These are phyloP conservation scores for Limnodromus scolopaceus DNA, from an alignment of 2,797 vertebrate genomes.

Conservation along the genomic window DNA sequence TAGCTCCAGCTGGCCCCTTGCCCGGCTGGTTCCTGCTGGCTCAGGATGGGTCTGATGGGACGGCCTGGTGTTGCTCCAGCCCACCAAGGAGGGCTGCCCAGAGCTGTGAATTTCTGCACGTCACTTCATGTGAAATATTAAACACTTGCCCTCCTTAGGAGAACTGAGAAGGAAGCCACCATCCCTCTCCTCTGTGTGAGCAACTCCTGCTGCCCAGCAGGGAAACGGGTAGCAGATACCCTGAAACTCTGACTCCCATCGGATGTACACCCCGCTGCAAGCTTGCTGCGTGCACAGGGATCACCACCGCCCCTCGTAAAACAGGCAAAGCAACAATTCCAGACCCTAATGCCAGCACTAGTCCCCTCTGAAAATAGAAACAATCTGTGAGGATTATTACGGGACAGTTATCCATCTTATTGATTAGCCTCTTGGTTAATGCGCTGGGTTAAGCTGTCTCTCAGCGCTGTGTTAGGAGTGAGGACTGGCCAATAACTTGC, in stretches of 20 bases:
- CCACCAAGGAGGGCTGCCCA: neutral
- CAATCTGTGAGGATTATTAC: conserved; percentile 43
- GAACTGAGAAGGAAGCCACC: neutral
- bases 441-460: conserved; percentile 38
- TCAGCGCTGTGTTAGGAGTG: neutral
- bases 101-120: neutral
- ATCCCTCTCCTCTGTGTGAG: neutral
- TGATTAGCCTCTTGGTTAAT: conserved; percentile 67
- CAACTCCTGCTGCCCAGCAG: neutral
- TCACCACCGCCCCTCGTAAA: neutral
- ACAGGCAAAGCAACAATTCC: neutral
- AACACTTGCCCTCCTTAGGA: neutral
- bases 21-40: neutral
- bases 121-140: neutral
- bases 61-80: neutral
- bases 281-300: neutral
- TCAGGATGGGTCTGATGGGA: neutral
- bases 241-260: neutral
- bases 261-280: rapidly evolving
- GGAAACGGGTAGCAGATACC: neutral
- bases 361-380: conserved; percentile 50
- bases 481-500: neutral
- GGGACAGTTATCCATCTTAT: conserved; percentile 65
- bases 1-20: neutral
- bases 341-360: neutral